Percentiles rank a stretch among this genome's conserved stretches.
Evolutionary conservation across 2,113 vertebrate species (phyloP).

Genomic region (Hemicordylus capensis): DNA sequence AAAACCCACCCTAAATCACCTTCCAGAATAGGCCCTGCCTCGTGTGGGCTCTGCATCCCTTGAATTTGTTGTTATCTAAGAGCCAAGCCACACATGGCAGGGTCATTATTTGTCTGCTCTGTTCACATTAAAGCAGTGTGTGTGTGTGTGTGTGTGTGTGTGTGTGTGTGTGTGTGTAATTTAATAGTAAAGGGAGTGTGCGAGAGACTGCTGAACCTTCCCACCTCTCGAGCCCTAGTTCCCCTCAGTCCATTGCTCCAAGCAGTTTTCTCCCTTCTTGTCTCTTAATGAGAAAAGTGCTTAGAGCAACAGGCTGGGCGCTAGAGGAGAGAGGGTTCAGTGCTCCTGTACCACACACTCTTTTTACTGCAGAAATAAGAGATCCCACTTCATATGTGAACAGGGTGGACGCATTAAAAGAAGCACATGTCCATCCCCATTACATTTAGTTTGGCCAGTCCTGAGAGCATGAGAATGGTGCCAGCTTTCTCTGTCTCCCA

Average conservation of each 20-base stretch:
- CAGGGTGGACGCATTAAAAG: not conserved
- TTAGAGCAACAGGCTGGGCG: too few relatives aligned
- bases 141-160: too few relatives aligned
- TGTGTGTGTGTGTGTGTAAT: not conserved
- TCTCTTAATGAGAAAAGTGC: too few relatives aligned
- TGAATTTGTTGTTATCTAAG: not conserved
- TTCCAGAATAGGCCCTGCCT: not conserved
- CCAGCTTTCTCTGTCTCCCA: not conserved
- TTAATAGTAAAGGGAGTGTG: not conserved
- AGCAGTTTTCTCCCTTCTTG: too few relatives aligned
- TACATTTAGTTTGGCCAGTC: not conserved
- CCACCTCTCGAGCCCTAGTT: not conserved
- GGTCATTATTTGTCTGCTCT: not conserved
- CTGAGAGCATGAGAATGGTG: too few relatives aligned
- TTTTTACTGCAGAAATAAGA: not conserved
- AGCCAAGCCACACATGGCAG: not conserved
- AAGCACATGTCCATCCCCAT: too few relatives aligned
- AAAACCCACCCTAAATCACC: not conserved
- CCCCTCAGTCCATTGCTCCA: not conserved
- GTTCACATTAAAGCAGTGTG: not conserved
- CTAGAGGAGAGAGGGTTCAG: too few relatives aligned
- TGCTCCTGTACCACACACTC: too few relatives aligned
- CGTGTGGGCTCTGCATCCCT: too few relatives aligned
- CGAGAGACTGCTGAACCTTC: not conserved
- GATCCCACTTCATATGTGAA: not conserved